Base-by-base conservation (phyloP, 2,113 vertebrate species). In the Campylomormyrus tamandua region DNA sequence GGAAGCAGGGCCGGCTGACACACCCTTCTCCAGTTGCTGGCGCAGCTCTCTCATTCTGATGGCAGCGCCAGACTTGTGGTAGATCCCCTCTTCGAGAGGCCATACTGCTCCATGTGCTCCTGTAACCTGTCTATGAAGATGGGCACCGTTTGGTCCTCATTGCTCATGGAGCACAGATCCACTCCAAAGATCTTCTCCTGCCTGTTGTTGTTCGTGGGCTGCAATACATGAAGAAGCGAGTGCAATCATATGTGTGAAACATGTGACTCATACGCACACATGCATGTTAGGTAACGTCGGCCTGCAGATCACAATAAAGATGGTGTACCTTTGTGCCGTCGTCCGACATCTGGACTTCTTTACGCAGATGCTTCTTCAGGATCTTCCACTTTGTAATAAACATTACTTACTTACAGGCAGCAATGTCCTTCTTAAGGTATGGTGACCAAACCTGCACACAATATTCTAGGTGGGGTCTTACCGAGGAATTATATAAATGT, bases 81-180 rank as follows among this genome's bases (percentile, higher is more conserved):
- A 99, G 90, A 99, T 98, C 17, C 98, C 98, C 91, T 99, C 98
- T 0, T 97, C 98, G 95, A 98, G 19, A 99, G 96, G 39, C 98
- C 98, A 0, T 98, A 97, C 93, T 99, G 95, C 95, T 99, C 98
- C 89, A 99, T 96, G 0, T 99, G 96, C 90, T 98, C 96, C 53
- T 99, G 93, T 93, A 99, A 56, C 92, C 96, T 8, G 46, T 48
- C 46, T 10, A 99, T 91, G 91, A 99, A 97, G 2, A 97, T 17
- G 0, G 98, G 98, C 7, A 99, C 97, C 0, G 96, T 97, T 80
- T 93, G 95, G 83, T 92, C 92, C 90, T 97, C 96, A 8, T 91
- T 96, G 90, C 95, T 97, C 93, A 99, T 95, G 89, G 94, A 91
- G 6, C 95, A 96, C 87, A 99, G 95, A 0, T 94, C 94, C 46